phyloP scores from a whole-genome alignment of 2,113 vertebrate species.

The Otis tarda region DNA sequence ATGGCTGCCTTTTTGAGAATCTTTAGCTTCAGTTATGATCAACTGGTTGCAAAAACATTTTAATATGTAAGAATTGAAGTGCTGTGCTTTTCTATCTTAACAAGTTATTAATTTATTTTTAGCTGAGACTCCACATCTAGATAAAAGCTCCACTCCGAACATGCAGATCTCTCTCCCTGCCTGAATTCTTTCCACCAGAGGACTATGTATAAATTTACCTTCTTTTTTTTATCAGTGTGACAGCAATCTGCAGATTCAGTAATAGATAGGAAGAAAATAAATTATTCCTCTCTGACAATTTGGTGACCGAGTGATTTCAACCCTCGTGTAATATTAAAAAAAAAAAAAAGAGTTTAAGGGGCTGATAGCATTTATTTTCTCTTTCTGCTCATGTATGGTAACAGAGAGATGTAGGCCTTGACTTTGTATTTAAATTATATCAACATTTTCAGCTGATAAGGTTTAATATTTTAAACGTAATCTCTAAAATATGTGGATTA shows the following conservation, averaged over 20 bases:
- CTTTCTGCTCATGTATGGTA: not conserved
- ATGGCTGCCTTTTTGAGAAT: not conserved
- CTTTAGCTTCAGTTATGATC: not conserved
- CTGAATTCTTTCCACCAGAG: conserved; percentile 9
- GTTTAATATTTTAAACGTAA: not conserved
- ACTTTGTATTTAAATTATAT: not conserved
- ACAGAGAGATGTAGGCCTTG: not conserved
- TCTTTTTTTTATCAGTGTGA: not conserved
- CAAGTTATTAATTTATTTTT: not conserved
- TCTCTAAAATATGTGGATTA: not conserved
- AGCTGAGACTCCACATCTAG: not conserved
- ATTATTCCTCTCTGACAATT: not conserved
- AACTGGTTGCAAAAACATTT: not conserved
- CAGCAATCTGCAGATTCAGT: not conserved
- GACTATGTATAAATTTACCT: not conserved
- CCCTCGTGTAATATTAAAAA: not conserved
- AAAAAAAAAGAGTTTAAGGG: not conserved
- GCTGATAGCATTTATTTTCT: not conserved
- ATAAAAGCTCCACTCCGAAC: not conserved
- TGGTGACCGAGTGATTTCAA: not conserved
- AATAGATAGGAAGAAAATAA: not conserved
- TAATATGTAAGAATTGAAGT: not conserved
- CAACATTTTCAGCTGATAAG: not conserved
- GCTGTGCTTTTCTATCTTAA: not conserved
- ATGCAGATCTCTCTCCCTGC: not conserved